Evolutionary conservation across 2,888 invertebrate species (phyloP), one percentile per base, ranked within the genome.

Genomic region (Syritta pipiens): DNA sequence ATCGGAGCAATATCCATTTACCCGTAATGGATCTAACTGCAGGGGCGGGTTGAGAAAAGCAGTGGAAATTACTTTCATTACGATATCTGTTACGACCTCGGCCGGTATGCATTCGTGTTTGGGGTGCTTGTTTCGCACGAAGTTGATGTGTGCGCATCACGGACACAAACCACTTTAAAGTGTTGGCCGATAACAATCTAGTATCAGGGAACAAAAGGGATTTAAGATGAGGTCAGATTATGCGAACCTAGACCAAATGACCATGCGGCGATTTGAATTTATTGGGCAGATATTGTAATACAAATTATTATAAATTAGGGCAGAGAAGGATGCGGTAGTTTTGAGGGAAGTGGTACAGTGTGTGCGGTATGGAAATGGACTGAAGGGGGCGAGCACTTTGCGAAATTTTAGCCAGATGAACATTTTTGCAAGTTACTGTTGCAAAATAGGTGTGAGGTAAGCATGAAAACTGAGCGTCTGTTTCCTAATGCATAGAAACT

Each of bases 161-260:
- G 30, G n/a, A 32, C 24, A 51, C 5, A 17, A 51, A n/a, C 30
- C 30, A 10, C 51, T 51, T 9, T 53, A 22, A 22, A 63, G 32
- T 6, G 17, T n/a, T n/a, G n/a, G n/a, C 32, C 19, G 55, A 68
- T 76, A 69, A 42, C 3, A 17, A 69, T 75, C 69, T 42, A 35
- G 24, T 30, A 35, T 10, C 24, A 40, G 22, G 20, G 26, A 40
- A 32, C 49, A 49, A 63, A 63, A 42, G 32, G 51, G 62, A 26
- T 42, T 26, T 26, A 26, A 42, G 37, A 22, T 55, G 46, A 24
- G 10, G 26, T 37, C n/a, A 35, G 35, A 46, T 55, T 24, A 32
- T 17, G 5, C 19, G 20, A 44, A 24, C 17, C 22, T 46, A 5
- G 24, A 19, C 42, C 49, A 7, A 14, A 40, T 40, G 62, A 63